Base-by-base conservation (phyloP, 2,888 invertebrate species). In the Anarsia innoxiella region DNA sequence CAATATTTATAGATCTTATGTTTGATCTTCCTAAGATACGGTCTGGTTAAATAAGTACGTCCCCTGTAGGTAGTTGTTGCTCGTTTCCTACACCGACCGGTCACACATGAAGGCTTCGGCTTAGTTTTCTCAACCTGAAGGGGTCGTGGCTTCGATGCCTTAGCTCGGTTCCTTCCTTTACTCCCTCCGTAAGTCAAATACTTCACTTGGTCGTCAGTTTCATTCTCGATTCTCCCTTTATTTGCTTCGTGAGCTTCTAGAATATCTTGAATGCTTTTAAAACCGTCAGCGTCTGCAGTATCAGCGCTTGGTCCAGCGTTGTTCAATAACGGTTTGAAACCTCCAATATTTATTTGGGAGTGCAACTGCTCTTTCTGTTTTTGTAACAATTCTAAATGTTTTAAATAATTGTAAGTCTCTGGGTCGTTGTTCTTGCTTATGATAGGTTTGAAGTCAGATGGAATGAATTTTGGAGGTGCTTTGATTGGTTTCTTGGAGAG, bases 201-300 rank as follows among this genome's bases (percentile, higher is more conserved):
- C 40, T 60, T 64, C 8, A 56, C 45, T 38, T 52, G 51, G 12
- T 57, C 57, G 6, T 62, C 53, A 2, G 61, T 51, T 1, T 62
- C 60, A 30, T 59, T 56, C 9, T 49, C 40, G 8, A 23, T 48
- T 2, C 35, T 44, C 0, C 44, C 51, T 46, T 65, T 60, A 36
- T 76, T 78, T 1, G 64, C 66, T 56, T 79, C 76, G 30, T 82
- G 77, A 0, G 79, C 76, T 6, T 78, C 74, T 13, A 80, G 43
- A 30, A 80, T 80, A 9, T 79, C 77, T 40, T 78, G 79, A 6
- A 78, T 74, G 37, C 68, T 73, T 39, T 66, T 73, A 33, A 72
- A 77, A 1, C 66, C 64, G 2, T 69, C 64, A 2, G 48, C 59
- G 12, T 69, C 65, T n/a, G n/a, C 19, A 5, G 19, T 19, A 47